Conservation (phyloP, 1,140 invertebrate species). For the Homarus americanus region DNA sequence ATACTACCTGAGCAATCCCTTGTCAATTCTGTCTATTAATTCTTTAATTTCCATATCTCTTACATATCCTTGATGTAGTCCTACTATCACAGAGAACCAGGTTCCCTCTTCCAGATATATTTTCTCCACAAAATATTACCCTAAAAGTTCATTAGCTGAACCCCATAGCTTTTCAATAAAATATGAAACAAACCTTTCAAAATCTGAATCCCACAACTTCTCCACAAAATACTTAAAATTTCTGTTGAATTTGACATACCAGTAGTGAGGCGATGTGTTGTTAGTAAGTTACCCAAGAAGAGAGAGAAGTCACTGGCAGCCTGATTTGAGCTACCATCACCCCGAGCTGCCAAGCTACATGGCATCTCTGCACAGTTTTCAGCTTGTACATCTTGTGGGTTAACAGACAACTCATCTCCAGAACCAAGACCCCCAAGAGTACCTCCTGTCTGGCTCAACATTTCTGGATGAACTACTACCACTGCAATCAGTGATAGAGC, state of each 20-base stretch:
- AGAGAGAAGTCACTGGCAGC: constrained; percentile 64
- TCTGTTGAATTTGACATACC: constrained; percentile 42
- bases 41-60: too few relatives aligned
- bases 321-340: constrained; percentile 48
- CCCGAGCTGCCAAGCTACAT: constrained; percentile 69
- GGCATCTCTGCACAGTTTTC: constrained; percentile 73
- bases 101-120: too few relatives aligned
- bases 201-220: too few relatives aligned
- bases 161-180: too few relatives aligned
- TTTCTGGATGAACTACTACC: constrained; percentile 84
- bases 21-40: too few relatives aligned
- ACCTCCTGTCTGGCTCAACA: constrained; percentile 47
- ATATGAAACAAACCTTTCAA: too few relatives aligned
- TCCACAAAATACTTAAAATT: too few relatives aligned
- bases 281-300: constrained; percentile 69
- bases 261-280: constrained; percentile 65
- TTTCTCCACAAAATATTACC: too few relatives aligned
- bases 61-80: too few relatives aligned
- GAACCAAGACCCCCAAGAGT: constrained; percentile 36
- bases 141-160: too few relatives aligned
- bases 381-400: constrained; percentile 64
- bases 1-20: too few relatives aligned
- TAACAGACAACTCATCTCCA: constrained; percentile 55
- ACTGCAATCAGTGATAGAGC: constrained; percentile 85
- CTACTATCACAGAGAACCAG: too few relatives aligned